Percentiles rank a stretch among this genome's conserved stretches.
These are phyloP conservation scores for Otis tarda DNA, from an alignment of 2,113 vertebrate species.

Conservation along the genomic window DNA sequence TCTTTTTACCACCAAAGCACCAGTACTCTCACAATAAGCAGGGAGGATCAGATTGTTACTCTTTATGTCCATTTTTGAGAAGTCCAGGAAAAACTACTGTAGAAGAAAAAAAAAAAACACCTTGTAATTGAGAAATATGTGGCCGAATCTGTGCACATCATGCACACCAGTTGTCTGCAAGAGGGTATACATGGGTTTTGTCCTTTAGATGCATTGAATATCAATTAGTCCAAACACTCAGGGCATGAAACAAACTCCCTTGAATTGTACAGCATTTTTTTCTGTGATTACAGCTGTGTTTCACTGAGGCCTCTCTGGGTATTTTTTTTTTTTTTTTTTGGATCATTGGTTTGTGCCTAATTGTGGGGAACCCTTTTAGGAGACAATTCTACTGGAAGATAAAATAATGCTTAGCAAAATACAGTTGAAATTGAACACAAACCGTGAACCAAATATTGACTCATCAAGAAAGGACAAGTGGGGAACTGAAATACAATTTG, in stretches of 20 bases:
- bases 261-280: background rate
- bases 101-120: background rate
- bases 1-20: background rate
- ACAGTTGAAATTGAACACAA: background rate
- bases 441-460: background rate
- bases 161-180: background rate
- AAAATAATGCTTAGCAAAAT: background rate
- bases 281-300: background rate
- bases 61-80: background rate
- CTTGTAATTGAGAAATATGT: background rate
- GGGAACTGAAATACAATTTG: background rate
- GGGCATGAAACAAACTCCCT: background rate
- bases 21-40: background rate
- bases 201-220: background rate
- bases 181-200: background rate
- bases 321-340: background rate
- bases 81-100: background rate
- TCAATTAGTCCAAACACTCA: background rate
- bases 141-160: background rate
- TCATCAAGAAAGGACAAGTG: background rate
- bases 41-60: background rate
- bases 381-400: background rate
- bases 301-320: background rate
- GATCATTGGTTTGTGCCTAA: constrained; percentile 23
- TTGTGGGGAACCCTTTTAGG: constrained; percentile 7